Base-by-base conservation (phyloP, 2,113 vertebrate genomes). In the Mobula birostris region DNA sequence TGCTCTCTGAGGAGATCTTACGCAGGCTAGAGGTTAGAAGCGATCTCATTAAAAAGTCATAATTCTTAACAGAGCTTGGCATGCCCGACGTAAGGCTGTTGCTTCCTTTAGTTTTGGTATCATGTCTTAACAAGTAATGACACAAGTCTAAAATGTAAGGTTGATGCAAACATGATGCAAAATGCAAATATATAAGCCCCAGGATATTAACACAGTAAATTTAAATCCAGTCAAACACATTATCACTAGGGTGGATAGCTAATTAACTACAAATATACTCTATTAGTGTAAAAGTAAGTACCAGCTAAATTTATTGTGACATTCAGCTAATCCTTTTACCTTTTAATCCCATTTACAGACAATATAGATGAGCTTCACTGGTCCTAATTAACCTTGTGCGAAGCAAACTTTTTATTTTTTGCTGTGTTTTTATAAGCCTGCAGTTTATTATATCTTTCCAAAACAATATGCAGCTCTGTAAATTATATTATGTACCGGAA, bases 251-350 rank as follows among this genome's bases (percentile, higher is more conserved):
- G 27, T 61, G 29, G 56, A 61, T 87, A 29, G 83, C 56, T 87
- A 87, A 87, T 61, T 87, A 87, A 87, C 83, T 61, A 87, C 27
- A 56, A n/a, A 61, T 87, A 29, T 24, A 87, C 83, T 27, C 83
- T 61, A 29, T 63, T 87, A 87, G 48, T 87, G 83, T 58, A 27
- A 29, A 87, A 87, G 12, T 29, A 87, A 87, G 56, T 87, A 27
- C 11, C 83, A 14, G 83, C 29, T 14, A 87, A 87, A 87, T 87
- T 61, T 87, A 87, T 87, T 87, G 27, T 87, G 83, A 61, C 83
- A 87, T 27, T 87, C 27, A 19, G 58, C 48, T 29, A 87, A 87
- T 90, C 29, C 29, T 12, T 15, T 90, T 90, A 66, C n/a, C 40
- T 63, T 90, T 90, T 90, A 90, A 90, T 90, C 58, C 61, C 58